phyloP scores from a whole-genome alignment of 1,140 invertebrate species.

The Dinothrombium tinctorium region DNA sequence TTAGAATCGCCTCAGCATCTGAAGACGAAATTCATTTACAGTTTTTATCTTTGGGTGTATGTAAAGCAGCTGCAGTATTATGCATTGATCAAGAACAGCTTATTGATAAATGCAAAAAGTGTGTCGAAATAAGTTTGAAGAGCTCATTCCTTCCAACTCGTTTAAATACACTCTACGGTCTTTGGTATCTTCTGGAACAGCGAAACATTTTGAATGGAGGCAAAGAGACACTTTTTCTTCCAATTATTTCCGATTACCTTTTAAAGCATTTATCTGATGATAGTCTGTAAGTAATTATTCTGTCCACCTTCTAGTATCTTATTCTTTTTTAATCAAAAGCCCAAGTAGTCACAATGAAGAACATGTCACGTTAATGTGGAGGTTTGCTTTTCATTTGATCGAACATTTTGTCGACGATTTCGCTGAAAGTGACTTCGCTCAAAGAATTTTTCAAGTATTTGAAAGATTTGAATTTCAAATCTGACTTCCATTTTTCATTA shows the following conservation, averaged over 20 bases:
- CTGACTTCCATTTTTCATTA: background rate
- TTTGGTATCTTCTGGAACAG: slow-evolving; percentile 44
- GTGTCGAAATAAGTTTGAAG: slow-evolving; percentile 36
- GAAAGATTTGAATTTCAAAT: background rate
- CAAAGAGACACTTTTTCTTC: slow-evolving; percentile 34
- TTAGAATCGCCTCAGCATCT: slow-evolving; percentile 28
- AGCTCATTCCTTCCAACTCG: slow-evolving; percentile 36
- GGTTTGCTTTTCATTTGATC: slow-evolving; percentile 38
- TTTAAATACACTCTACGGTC: slow-evolving; percentile 40
- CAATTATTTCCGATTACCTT: slow-evolving; percentile 39
- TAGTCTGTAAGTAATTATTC: slow-evolving; percentile 18
- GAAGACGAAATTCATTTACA: slow-evolving; percentile 46
- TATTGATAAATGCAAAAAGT: slow-evolving; percentile 32
- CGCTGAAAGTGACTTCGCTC: slow-evolving; percentile 23
- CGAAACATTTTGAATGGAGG: slow-evolving; percentile 15
- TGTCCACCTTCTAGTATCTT: slow-evolving; percentile 8
- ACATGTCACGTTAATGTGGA: slow-evolving; percentile 38
- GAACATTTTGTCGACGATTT: slow-evolving; percentile 28
- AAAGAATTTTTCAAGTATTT: slow-evolving; percentile 17
- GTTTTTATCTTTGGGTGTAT: slow-evolving; percentile 38
- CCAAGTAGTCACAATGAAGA: slow-evolving; percentile 29
- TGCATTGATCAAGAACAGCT: slow-evolving; percentile 19
- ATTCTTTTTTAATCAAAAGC: slow-evolving; percentile 10
- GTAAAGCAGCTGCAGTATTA: slow-evolving; percentile 40
- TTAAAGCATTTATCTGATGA: slow-evolving; percentile 32